Evolutionary conservation across 2,113 vertebrate genomes (phyloP).

Genomic region (Ochotona curzoniae): DNA sequence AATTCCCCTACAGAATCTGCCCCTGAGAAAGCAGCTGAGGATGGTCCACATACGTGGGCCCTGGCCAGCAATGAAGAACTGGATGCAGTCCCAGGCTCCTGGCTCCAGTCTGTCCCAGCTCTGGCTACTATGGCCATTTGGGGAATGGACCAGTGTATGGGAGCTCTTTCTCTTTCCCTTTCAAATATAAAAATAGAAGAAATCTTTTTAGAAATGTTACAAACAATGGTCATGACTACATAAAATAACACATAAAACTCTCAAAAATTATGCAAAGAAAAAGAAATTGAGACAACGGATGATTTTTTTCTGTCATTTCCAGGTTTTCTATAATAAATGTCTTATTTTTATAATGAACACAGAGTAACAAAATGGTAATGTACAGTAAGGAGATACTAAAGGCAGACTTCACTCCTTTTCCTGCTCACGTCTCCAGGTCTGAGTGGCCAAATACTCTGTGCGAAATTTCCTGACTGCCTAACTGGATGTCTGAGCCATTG

Average conservation of each 20-base stretch:
- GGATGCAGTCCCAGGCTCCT: too few relatives aligned
- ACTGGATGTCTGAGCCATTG: background rate
- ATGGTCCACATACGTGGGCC: too few relatives aligned
- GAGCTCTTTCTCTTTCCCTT: too few relatives aligned
- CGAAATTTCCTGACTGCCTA: background rate
- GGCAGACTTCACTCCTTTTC: background rate
- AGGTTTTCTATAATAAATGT: background rate
- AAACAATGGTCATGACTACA: background rate
- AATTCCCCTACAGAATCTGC: too few relatives aligned
- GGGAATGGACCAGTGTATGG: too few relatives aligned
- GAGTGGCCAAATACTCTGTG: background rate
- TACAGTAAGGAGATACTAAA: background rate
- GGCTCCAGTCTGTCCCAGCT: too few relatives aligned
- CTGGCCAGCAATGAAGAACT: too few relatives aligned
- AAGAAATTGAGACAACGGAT: background rate
- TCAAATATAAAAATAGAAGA: too few relatives aligned
- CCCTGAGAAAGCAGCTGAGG: too few relatives aligned
- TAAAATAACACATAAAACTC: slow-evolving; percentile 17
- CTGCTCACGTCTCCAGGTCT: background rate
- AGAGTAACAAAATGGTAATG: background rate
- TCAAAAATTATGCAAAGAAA: slow-evolving; percentile 7
- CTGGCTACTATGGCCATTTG: too few relatives aligned
- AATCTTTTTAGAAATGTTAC: background rate
- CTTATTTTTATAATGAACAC: slow-evolving; percentile 21
- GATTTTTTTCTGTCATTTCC: background rate